phyloP scores from a whole-genome alignment of 2,888 invertebrate genomes.

The Geotrupes spiniger region DNA sequence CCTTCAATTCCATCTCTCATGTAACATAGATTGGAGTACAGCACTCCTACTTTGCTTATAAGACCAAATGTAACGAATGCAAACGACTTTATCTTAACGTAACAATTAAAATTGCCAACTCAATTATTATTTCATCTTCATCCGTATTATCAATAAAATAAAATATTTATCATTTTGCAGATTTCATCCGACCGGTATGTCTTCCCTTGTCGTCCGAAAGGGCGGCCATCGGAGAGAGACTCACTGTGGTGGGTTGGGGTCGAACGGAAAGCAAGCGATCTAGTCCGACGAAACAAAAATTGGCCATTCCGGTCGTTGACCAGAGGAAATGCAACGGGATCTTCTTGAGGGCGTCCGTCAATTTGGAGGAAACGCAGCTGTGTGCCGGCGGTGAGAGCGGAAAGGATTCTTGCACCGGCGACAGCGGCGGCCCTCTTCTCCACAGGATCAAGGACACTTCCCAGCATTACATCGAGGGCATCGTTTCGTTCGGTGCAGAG shows the following conservation, averaged over 20 bases:
- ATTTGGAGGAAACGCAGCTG: slow-evolving; percentile 50
- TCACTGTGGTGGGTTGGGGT: slow-evolving; percentile 50
- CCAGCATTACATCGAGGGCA: slow-evolving; percentile 51
- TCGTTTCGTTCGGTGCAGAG: slow-evolving; percentile 56
- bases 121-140: neutral
- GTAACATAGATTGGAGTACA: too few relatives aligned
- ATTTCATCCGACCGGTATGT: slow-evolving; percentile 36
- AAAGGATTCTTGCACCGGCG: slow-evolving; percentile 64
- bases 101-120: too few relatives aligned
- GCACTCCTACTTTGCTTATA: too few relatives aligned
- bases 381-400: slow-evolving; percentile 68
- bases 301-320: slow-evolving; percentile 52
- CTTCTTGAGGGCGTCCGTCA: slow-evolving; percentile 9
- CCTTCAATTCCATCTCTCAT: too few relatives aligned
- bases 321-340: slow-evolving; percentile 2
- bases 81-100: too few relatives aligned
- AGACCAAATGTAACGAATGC: too few relatives aligned
- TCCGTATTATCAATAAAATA: neutral
- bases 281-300: slow-evolving; percentile 29
- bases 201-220: slow-evolving; percentile 34
- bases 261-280: slow-evolving; percentile 28
- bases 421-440: slow-evolving; percentile 64
- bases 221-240: slow-evolving; percentile 34
- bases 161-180: neutral
- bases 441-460: slow-evolving; percentile 46